Conservation (phyloP, 2,888 invertebrate genomes). For the Protodeltote pygarga region DNA sequence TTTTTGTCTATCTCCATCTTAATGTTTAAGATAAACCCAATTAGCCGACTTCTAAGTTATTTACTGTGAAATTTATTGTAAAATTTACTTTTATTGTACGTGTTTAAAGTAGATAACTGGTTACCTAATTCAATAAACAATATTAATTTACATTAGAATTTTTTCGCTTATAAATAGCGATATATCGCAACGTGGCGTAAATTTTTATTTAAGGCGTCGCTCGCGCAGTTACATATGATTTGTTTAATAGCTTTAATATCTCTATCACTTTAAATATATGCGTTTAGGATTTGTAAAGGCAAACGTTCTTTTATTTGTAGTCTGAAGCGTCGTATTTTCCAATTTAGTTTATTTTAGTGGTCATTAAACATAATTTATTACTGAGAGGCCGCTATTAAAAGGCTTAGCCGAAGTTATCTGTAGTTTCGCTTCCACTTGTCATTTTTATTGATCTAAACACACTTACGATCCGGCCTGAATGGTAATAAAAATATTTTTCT, state of each 20-base stretch:
- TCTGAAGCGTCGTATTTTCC: constrained; percentile 59
- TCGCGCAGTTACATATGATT: constrained; percentile 31
- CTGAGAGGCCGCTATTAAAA: constrained; percentile 58
- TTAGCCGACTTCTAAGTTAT: constrained; percentile 47
- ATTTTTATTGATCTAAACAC: constrained; percentile 63
- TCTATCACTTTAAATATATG: constrained; percentile 47
- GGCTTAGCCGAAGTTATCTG: constrained; percentile 58
- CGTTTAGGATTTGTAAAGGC: constrained; percentile 43
- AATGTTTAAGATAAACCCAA: constrained; percentile 56
- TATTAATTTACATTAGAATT: constrained; percentile 32
- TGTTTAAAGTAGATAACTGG: constrained; percentile 34
- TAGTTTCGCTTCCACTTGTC: constrained; percentile 58
- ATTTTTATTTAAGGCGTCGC: constrained; percentile 11
- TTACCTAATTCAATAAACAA: constrained; percentile 38
- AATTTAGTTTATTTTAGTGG: constrained; percentile 67
- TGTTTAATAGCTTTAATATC: constrained; percentile 49
- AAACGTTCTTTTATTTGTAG: constrained; percentile 50
- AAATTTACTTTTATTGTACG: constrained; percentile 32
- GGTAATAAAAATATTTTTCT: constrained; percentile 40
- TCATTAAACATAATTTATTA: constrained; percentile 71
- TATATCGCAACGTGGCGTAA: no score
- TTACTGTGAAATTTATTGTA: constrained; percentile 39
- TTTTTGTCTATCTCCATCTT: constrained; percentile 62
- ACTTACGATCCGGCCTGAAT: constrained; percentile 29
- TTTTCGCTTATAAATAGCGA: no score